These are phyloP conservation scores for Entelurus aequoreus DNA, from an alignment of 2,113 vertebrate species.

Conservation along the genomic window DNA sequence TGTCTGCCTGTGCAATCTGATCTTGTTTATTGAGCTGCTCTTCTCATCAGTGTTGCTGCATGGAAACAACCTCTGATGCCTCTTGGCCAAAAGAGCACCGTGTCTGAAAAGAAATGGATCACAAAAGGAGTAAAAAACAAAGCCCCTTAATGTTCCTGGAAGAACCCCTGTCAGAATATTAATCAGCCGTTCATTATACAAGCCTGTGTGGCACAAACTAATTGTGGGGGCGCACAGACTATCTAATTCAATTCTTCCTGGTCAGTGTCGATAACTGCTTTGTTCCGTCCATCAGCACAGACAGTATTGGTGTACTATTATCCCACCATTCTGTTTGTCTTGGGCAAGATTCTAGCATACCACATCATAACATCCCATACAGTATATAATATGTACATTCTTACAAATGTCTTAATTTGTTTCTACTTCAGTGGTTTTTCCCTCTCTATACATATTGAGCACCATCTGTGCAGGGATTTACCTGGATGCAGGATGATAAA, in stretches of 20 bases:
- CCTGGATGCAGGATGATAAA: neutral
- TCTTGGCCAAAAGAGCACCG: constrained; percentile 19
- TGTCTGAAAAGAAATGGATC: constrained; percentile 34
- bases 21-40: constrained; percentile 59
- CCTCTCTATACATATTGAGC: neutral
- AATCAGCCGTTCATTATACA: constrained; percentile 23
- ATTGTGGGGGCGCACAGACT: constrained; percentile 13
- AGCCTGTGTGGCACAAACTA: constrained; percentile 14
- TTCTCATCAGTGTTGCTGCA: constrained; percentile 38
- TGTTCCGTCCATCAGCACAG: constrained; percentile 21
- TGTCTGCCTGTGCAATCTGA: constrained; percentile 53
- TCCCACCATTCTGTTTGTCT: constrained; percentile 16
- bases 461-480: neutral
- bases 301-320: constrained; percentile 45
- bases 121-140: constrained; percentile 15
- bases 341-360: neutral
- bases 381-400: neutral
- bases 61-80: constrained; percentile 37
- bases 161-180: constrained; percentile 20
- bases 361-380: constrained; percentile 1
- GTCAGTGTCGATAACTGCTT: constrained; percentile 33
- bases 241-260: constrained; percentile 20
- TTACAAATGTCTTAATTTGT: too few relatives aligned
- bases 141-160: constrained; percentile 3
- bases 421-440: neutral